Conservation (phyloP, 2,113 vertebrate species). For the Gila orcuttii region DNA sequence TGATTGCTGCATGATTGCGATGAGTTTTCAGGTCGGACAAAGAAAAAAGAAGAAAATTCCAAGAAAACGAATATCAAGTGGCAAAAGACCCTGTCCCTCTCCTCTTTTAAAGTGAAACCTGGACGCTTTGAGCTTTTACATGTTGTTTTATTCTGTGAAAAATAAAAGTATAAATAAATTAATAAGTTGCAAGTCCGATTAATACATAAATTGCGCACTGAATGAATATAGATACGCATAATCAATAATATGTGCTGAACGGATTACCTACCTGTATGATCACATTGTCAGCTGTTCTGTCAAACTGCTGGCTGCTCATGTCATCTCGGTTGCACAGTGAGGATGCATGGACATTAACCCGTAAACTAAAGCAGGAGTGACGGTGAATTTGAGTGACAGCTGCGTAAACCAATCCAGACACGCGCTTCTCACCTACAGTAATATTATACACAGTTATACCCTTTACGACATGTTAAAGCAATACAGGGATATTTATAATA, state of each 20-base stretch:
- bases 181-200: neutral
- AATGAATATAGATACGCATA: neutral
- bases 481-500: neutral
- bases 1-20: conserved; percentile 30
- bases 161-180: neutral
- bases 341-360: conserved; percentile 28
- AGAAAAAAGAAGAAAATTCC: neutral
- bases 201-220: neutral
- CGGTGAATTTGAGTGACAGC: conserved; percentile 12
- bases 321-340: conserved; percentile 29
- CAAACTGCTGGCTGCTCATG: conserved; percentile 8
- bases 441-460: neutral
- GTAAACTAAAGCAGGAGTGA: conserved; percentile 17
- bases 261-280: neutral
- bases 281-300: conserved; percentile 25
- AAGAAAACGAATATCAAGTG: neutral
- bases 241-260: neutral
- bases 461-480: neutral
- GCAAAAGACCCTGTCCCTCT: neutral
- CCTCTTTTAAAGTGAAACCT: neutral
- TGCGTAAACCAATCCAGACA: conserved; percentile 7
- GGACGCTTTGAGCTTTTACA: neutral
- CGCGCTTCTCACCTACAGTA: neutral
- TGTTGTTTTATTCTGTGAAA: conserved; percentile 9
- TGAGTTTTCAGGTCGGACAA: conserved; percentile 22